These are phyloP conservation scores for Isaurus tuberculatus DNA, from an alignment of 92 coral and sea anemone species.

Conservation along the genomic window DNA sequence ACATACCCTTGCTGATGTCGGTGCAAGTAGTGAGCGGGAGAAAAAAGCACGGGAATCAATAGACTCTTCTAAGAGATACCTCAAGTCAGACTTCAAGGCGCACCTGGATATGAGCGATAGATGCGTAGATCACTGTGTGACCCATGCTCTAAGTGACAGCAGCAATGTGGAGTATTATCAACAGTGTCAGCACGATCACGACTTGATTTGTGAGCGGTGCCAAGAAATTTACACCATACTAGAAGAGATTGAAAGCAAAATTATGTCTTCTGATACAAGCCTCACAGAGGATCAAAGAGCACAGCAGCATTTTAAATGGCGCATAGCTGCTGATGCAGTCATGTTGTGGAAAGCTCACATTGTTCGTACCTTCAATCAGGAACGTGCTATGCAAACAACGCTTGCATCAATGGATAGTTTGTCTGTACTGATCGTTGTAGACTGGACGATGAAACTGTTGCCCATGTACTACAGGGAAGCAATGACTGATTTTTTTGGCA, in stretches of 20 bases:
- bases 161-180: neutral
- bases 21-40: neutral
- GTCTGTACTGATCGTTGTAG: neutral
- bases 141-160: conserved; percentile 9
- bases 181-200: conserved; percentile 13
- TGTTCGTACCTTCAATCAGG: conserved; percentile 36
- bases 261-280: conserved; percentile 2
- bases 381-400: conserved; percentile 10
- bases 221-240: conserved; percentile 7
- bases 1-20: neutral
- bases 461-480: conserved; percentile 22
- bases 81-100: neutral
- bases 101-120: neutral
- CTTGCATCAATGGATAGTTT: conserved; percentile 18
- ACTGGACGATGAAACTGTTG: conserved; percentile 38
- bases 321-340: neutral
- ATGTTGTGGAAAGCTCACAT: conserved; percentile 39
- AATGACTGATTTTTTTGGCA: conserved; percentile 13
- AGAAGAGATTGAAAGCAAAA: conserved; percentile 12
- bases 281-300: neutral
- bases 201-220: conserved; percentile 16
- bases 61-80: neutral
- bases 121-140: conserved; percentile 1
- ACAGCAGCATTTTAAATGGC: neutral
- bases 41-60: neutral